These are phyloP conservation scores for Platycheirus albimanus DNA, from an alignment of 2,888 invertebrate genomes.

Conservation along the genomic window DNA sequence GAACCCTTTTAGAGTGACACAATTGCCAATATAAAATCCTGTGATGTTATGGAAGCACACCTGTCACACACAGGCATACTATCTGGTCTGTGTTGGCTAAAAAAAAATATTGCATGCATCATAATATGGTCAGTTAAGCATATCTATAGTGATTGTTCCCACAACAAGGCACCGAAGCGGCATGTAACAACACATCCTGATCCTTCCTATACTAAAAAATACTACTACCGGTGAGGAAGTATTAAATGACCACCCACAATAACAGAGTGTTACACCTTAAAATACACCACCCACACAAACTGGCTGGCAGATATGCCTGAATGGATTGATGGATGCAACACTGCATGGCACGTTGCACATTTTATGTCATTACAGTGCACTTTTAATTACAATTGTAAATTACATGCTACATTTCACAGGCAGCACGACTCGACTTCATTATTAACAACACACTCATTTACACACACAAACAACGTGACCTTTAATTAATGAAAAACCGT, in stretches of 20 bases:
- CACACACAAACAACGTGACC: constrained; percentile 37
- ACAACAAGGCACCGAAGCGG: constrained; percentile 28
- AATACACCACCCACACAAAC: background rate
- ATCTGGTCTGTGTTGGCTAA: background rate
- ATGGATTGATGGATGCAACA: constrained; percentile 52
- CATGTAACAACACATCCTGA: no score
- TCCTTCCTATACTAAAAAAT: no score
- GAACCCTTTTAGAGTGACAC: background rate
- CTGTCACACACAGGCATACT: background rate
- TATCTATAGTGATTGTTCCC: constrained; percentile 49
- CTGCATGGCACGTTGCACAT: constrained; percentile 50
- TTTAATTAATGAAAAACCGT: constrained; percentile 56
- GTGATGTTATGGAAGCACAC: background rate
- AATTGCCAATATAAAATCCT: constrained; percentile 1
- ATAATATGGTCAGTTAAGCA: constrained; percentile 32
- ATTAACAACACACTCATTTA: background rate
- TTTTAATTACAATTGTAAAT: constrained; percentile 72
- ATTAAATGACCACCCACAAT: constrained; percentile 21
- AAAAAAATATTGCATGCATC: constrained; percentile 18
- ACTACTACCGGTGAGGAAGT: constrained; percentile 27
- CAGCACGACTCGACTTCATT: constrained; percentile 44
- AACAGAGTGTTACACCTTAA: constrained; percentile 11
- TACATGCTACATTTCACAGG: constrained; percentile 66
- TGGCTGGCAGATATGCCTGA: constrained; percentile 1
- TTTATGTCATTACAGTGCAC: constrained; percentile 60